These are phyloP conservation scores for Muscicapa adusta DNA, from an alignment of 2,113 vertebrate genomes.

Conservation along the genomic window DNA sequence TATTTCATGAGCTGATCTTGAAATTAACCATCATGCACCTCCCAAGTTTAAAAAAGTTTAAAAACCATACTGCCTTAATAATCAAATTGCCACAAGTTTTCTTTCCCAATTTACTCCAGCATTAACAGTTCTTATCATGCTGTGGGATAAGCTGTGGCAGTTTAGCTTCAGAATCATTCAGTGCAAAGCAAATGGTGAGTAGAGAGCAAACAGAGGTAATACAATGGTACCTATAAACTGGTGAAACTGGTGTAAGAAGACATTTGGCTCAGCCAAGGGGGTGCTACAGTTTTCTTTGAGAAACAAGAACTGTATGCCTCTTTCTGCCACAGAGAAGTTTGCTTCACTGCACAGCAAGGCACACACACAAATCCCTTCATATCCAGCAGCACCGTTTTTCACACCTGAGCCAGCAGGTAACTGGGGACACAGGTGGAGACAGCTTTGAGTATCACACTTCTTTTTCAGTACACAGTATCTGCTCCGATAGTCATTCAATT, in stretches of 20 bases:
- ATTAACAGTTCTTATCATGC: neutral
- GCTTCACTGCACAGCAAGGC: neutral
- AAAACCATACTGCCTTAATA: neutral
- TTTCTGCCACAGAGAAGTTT: neutral
- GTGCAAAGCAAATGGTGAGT: neutral
- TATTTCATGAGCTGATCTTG: neutral
- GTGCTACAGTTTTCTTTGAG: neutral
- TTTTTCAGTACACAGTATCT: neutral
- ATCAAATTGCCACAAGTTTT: neutral
- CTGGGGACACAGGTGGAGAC: neutral
- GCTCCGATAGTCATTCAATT: neutral
- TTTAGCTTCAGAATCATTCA: neutral
- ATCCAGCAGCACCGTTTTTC: neutral
- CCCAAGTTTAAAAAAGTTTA: rapidly evolving
- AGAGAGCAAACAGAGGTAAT: neutral
- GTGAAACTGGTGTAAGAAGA: neutral
- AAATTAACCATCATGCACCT: neutral
- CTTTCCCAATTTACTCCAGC: neutral
- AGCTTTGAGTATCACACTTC: neutral
- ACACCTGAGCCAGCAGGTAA: neutral
- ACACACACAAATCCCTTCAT: neutral
- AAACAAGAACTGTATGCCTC: neutral
- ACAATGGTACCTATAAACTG: neutral
- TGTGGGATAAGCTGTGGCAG: neutral
- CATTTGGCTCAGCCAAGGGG: neutral